Conservation (phyloP, 2,888 invertebrate species). For the Syrista parreyssii region DNA sequence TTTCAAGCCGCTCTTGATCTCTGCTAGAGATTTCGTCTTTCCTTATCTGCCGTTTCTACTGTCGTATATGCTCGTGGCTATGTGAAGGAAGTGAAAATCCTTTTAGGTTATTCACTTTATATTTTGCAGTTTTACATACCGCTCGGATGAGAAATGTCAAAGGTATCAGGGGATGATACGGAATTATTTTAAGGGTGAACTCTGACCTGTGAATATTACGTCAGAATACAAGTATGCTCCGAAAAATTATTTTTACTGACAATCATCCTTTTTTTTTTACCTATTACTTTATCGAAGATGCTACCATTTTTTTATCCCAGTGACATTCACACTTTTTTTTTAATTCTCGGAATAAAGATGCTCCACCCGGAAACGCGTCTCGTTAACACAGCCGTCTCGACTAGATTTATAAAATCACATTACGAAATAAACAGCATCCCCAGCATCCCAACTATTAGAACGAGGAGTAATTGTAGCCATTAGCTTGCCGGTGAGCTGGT, state of each 20-base stretch:
- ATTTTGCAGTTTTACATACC: not conserved
- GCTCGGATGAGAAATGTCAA: no score
- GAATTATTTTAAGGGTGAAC: no score
- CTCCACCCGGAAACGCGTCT: constrained; percentile 24
- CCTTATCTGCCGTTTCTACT: not conserved
- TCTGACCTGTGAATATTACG: no score
- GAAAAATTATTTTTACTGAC: no score
- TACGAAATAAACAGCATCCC: constrained; percentile 22
- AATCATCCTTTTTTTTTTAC: no score
- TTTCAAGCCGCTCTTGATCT: not conserved
- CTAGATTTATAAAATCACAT: constrained; percentile 26
- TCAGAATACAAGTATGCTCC: no score
- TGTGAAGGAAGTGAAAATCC: not conserved
- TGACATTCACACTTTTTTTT: not conserved
- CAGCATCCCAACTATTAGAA: constrained; percentile 25
- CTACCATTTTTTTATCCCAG: not conserved
- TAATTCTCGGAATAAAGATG: not conserved
- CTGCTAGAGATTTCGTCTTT: not conserved
- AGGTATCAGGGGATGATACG: no score
- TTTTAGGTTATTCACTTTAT: not conserved
- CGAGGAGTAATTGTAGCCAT: constrained; percentile 29
- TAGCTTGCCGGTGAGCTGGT: constrained; percentile 33
- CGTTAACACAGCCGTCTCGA: constrained; percentile 24
- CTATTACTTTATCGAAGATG: no score
- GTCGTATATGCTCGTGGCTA: not conserved